Evolutionary conservation across 2,888 invertebrate species (phyloP).

Genomic region (Prosopocoilus inquinatus): DNA sequence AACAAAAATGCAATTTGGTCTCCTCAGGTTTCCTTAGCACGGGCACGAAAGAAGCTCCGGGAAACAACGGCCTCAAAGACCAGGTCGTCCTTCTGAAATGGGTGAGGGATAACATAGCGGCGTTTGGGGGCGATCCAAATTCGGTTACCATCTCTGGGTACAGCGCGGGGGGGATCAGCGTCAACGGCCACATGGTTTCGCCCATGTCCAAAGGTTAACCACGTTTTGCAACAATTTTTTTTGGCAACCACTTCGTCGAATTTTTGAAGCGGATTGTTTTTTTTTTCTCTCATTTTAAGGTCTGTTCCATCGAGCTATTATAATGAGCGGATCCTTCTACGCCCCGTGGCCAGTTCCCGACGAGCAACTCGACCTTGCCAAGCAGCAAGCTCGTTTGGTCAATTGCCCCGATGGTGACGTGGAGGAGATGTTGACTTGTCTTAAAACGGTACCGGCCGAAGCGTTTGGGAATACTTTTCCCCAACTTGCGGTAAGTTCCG

Average conservation of each 20-base stretch:
- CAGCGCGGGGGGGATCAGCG: conserved; percentile 51
- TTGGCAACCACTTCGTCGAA: too few relatives aligned
- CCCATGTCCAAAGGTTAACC: conserved; percentile 61
- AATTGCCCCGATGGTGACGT: conserved; percentile 58
- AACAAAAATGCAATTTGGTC: not conserved
- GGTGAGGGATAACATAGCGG: conserved; percentile 63
- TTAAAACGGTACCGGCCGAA: conserved; percentile 55
- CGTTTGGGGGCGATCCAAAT: conserved; percentile 67
- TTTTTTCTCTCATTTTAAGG: too few relatives aligned
- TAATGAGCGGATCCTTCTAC: conserved; percentile 64
- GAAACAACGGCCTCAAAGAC: conserved; percentile 71
- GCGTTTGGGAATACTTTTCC: conserved; percentile 53
- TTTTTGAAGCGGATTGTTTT: too few relatives aligned
- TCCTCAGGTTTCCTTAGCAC: conserved; percentile 55
- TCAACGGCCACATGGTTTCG: conserved; percentile 57
- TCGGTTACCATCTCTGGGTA: conserved; percentile 65
- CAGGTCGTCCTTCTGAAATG: conserved; percentile 66
- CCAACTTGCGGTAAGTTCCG: too few relatives aligned
- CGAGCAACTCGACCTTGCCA: conserved; percentile 59
- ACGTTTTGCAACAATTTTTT: too few relatives aligned
- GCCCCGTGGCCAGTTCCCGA: conserved; percentile 46
- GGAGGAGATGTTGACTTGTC: conserved; percentile 59
- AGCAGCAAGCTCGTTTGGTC: conserved; percentile 60
- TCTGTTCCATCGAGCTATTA: conserved; percentile 68
- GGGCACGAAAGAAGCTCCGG: conserved; percentile 64